Conservation (phyloP, 1,140 invertebrate species). For the Caenorhabditis brenneri region DNA sequence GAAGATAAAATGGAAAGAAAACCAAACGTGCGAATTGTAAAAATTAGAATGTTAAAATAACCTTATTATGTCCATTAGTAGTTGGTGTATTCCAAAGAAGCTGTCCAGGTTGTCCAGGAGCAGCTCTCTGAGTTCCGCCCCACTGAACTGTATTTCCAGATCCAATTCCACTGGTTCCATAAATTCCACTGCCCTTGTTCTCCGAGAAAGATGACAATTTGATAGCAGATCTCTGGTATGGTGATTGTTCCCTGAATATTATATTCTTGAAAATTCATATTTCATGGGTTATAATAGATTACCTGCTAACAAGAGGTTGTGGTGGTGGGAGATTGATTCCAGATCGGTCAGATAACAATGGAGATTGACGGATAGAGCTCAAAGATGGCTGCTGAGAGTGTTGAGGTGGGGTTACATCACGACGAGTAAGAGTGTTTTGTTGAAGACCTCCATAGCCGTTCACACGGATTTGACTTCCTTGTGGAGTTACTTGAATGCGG, state of each 20-base stretch:
- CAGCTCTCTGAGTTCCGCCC: conserved; percentile 32
- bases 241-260: conserved; percentile 46
- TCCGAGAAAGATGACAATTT: conserved; percentile 52
- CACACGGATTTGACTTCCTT: conserved; percentile 25
- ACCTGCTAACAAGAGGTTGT: conserved; percentile 33
- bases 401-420: background rate
- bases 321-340: conserved; percentile 17
- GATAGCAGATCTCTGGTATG: conserved; percentile 41
- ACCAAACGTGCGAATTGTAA: background rate
- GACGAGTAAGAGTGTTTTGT: background rate
- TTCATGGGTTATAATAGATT: background rate
- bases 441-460: conserved; percentile 5
- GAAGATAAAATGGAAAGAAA: background rate
- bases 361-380: conserved; percentile 28
- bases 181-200: conserved; percentile 28
- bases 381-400: conserved; percentile 29
- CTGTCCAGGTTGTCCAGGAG: conserved; percentile 42
- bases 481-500: conserved; percentile 34
- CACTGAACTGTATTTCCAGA: conserved; percentile 38
- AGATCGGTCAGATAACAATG: background rate
- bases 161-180: conserved; percentile 42
- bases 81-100: background rate
- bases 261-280: background rate
- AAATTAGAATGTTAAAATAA: conserved; percentile 1
- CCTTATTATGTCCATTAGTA: conserved; percentile 30